These are phyloP conservation scores for Notodonta dromedarius DNA, from an alignment of 2,888 invertebrate genomes.

Conservation along the genomic window DNA sequence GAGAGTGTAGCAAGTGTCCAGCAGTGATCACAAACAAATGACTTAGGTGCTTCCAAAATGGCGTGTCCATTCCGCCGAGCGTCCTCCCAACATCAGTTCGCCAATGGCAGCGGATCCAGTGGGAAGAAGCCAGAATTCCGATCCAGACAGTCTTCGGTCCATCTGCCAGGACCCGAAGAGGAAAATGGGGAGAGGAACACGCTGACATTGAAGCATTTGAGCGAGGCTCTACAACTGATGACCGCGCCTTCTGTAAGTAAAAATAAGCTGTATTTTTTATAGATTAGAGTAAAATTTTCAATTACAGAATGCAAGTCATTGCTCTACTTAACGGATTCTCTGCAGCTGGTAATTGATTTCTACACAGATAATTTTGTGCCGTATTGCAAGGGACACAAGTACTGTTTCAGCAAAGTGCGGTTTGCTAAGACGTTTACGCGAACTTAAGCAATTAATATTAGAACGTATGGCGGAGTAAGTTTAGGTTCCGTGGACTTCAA, in stretches of 20 bases:
- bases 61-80: constrained; percentile 84
- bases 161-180: constrained; percentile 85
- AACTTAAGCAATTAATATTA: constrained; percentile 31
- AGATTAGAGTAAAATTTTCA: background rate
- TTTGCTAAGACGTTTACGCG: constrained; percentile 19
- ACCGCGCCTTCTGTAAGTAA: constrained; percentile 92
- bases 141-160: constrained; percentile 87
- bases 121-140: constrained; percentile 76
- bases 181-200: constrained; percentile 86
- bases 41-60: constrained; percentile 54
- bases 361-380: constrained; percentile 9
- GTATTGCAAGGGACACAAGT: background rate
- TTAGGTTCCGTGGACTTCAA: constrained; percentile 12
- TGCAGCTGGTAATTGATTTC: constrained; percentile 8
- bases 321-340: constrained; percentile 8
- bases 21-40: constrained; percentile 22
- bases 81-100: constrained; percentile 81
- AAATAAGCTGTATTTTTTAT: background rate
- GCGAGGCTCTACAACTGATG: constrained; percentile 91
- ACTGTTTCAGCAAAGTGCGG: background rate
- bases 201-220: constrained; percentile 90
- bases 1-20: constrained; percentile 14
- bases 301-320: constrained; percentile 1
- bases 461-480: constrained; percentile 17
- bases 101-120: constrained; percentile 73